Evolutionary conservation across 2,797 vertebrate species (phyloP), one percentile per base, ranked within the genome.

Genomic region (Manis javanica): DNA sequence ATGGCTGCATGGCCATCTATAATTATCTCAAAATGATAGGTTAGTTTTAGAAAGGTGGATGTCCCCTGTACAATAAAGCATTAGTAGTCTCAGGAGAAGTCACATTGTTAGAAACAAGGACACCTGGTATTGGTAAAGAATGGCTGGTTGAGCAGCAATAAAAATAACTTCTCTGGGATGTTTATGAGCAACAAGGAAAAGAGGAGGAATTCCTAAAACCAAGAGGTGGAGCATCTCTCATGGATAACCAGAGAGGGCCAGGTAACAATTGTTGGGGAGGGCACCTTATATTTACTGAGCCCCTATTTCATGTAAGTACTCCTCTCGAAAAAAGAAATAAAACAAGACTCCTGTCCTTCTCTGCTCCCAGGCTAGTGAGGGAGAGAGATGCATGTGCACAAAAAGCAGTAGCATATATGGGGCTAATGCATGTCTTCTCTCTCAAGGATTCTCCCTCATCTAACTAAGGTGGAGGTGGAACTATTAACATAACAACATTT

Each of bases 401-500:
- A 77, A n/a, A 72, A 31, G 46, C 59, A 83, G 18, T 7, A 31
- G 0, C 13, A 19, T 15, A 39, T 57, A 63, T n/a, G n/a, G 68
- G 42, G 46, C 77, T 55, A 55, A 63, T 4, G 1, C 7, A 7
- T 2, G 42, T 61, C 49, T 74, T 74, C 72, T 6, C 3, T 37
- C 5, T 14, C 15, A 49, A 85, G 77, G 53, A 34, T 15, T 11
- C 31, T 4, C 34, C 42, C 18, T 75, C 19, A 14, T 23, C 34
- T 1, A 23, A 31, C 12, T 12, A 24, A 0, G 0, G 90, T 14
- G 11, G 64, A 66, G 29, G 23, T 15, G 21, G 39, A 74, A n/a
- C 8, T 31, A 4, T 3, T 53, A 37, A 57, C 0, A 14, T 5
- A 21, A 16, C 1, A 19, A 24, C 34, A 31, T 42, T 42, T 31